These are phyloP conservation scores for Perca fluviatilis DNA, from an alignment of 2,113 vertebrate genomes.

Conservation along the genomic window DNA sequence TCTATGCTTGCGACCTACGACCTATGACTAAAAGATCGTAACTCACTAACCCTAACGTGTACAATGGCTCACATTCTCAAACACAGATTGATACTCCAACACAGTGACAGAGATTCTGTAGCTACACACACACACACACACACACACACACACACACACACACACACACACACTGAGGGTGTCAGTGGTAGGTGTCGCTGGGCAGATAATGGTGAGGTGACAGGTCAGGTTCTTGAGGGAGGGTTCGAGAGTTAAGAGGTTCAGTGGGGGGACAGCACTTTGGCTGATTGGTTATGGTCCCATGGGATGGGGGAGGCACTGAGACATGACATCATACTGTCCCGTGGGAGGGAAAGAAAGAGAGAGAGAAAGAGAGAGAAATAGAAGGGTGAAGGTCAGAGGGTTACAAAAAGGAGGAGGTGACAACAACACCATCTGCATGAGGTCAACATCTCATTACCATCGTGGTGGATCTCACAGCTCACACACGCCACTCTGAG, in stretches of 20 bases:
- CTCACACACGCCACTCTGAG: too few species aligned
- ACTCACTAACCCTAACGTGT: slow-evolving; percentile 11
- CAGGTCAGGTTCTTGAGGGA: slow-evolving; percentile 56
- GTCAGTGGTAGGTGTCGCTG: slow-evolving; percentile 37
- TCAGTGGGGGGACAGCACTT: slow-evolving; percentile 75
- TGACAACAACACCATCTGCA: slow-evolving; percentile 35
- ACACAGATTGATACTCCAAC: slow-evolving; percentile 24
- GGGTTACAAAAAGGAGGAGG: slow-evolving; percentile 36
- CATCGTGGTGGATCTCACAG: not conserved
- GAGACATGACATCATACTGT: slow-evolving; percentile 77
- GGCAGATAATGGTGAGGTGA: slow-evolving; percentile 63
- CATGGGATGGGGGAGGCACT: slow-evolving; percentile 49
- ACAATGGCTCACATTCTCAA: slow-evolving; percentile 24
- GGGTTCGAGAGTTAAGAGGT: slow-evolving; percentile 67
- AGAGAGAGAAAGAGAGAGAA: not conserved
- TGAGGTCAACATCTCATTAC: slow-evolving; percentile 37
- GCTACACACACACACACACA: slow-evolving; percentile 1
- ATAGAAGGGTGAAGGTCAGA: slow-evolving; percentile 46
- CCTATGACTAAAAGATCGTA: slow-evolving; percentile 36
- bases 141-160: slow-evolving; percentile 8
- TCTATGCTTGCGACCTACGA: not conserved
- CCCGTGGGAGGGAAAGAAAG: slow-evolving; percentile 7
- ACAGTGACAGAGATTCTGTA: not conserved
- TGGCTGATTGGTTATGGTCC: slow-evolving; percentile 72
- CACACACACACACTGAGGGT: slow-evolving; percentile 14